These are phyloP conservation scores for Stegophylla sp. DNA, from an alignment of 2,888 invertebrate species.

Conservation along the genomic window DNA sequence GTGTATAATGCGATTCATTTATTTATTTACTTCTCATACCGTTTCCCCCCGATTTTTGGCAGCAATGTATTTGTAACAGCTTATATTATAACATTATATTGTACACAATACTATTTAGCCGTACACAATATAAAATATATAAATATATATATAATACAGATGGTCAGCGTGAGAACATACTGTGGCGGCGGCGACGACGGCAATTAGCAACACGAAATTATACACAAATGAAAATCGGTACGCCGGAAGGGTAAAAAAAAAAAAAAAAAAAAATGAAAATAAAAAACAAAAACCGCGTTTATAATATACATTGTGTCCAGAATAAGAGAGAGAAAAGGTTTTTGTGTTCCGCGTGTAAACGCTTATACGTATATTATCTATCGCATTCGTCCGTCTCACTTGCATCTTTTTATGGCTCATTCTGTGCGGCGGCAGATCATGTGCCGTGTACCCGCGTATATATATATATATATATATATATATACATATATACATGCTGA, in stretches of 20 bases:
- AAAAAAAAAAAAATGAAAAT: neutral
- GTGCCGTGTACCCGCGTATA: neutral
- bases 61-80: neutral
- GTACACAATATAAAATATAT: neutral
- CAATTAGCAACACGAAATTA: conserved; percentile 56
- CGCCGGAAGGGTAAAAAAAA: conserved; percentile 40
- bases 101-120: too few relatives aligned
- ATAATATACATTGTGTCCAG: conserved; percentile 7
- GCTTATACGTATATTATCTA: neutral
- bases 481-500: neutral
- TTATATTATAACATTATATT: neutral
- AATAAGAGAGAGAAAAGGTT: neutral
- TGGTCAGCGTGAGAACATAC: conserved; percentile 50
- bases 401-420: conserved; percentile 33
- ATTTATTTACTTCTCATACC: neutral
- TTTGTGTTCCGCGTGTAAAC: conserved; percentile 43
- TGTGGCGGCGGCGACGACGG: neutral
- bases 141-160: neutral
- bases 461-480: neutral
- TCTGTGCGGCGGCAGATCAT: conserved; percentile 10
- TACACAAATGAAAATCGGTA: conserved; percentile 36
- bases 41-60: conserved; percentile 17
- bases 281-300: neutral
- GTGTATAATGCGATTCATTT: neutral
- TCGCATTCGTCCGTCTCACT: conserved; percentile 25